phyloP scores from a whole-genome alignment of 2,113 vertebrate genomes.

The Cricetomys ansorgei region DNA sequence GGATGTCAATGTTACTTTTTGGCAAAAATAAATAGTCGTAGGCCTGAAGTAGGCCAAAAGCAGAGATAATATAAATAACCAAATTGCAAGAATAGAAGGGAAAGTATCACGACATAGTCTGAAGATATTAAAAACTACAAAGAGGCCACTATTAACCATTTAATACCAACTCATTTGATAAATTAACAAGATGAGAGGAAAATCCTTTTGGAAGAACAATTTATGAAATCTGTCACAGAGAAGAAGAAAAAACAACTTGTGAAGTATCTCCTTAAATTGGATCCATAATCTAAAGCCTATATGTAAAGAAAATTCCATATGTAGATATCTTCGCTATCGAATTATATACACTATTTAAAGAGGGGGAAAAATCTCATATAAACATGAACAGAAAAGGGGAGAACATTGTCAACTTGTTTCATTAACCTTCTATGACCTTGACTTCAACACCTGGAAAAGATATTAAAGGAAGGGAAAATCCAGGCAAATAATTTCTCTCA shows the following conservation, averaged over 20 bases:
- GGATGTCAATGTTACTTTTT: neutral
- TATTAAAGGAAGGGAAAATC: constrained; percentile 14
- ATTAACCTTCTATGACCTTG: neutral
- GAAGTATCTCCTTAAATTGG: neutral
- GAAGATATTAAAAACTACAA: neutral
- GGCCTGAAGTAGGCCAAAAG: neutral
- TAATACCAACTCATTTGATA: neutral
- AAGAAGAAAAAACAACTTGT: neutral
- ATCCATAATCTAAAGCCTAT: neutral
- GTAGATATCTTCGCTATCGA: neutral
- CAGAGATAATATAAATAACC: neutral
- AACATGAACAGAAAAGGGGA: neutral
- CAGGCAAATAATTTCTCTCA: constrained; percentile 17
- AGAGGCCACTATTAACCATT: neutral
- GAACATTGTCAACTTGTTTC: neutral
- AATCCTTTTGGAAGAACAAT: constrained; percentile 6
- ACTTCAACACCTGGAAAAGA: constrained; percentile 6
- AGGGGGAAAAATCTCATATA: neutral
- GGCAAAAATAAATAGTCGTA: neutral
- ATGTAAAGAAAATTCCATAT: neutral
- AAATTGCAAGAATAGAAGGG: neutral
- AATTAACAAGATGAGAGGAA: neutral
- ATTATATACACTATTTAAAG: neutral
- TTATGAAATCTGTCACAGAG: constrained; percentile 8
- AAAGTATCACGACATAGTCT: neutral